Conservation (phyloP, 2,888 invertebrate genomes). For the Tricholauxania praeusta region DNA sequence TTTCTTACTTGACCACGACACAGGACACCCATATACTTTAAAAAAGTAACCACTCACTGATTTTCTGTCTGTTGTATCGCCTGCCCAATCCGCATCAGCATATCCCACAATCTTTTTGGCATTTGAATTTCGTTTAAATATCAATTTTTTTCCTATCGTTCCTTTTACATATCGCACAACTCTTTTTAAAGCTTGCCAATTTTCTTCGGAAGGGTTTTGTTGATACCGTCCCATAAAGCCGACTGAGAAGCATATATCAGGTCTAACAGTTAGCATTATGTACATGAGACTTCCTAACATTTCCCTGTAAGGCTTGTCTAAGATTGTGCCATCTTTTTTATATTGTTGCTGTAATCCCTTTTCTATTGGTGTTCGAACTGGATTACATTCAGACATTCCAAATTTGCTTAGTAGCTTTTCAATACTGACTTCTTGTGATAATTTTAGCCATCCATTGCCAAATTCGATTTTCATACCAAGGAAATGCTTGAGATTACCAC, state of each 20-base stretch:
- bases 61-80: constrained; percentile 35
- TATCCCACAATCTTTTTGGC: background rate
- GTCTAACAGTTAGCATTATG: constrained; percentile 31
- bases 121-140: background rate
- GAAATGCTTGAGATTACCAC: constrained; percentile 29
- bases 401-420: constrained; percentile 34
- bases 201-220: constrained; percentile 26
- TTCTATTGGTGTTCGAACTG: constrained; percentile 30
- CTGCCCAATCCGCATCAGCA: constrained; percentile 34
- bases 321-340: background rate
- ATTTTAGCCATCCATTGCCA: background rate
- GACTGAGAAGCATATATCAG: constrained; percentile 34
- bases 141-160: background rate
- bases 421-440: constrained; percentile 27
- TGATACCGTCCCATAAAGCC: constrained; percentile 37
- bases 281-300: constrained; percentile 31
- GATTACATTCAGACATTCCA: constrained; percentile 41
- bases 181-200: constrained; percentile 16
- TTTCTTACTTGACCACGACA: constrained; percentile 40
- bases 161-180: background rate
- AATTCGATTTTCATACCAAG: constrained; percentile 34
- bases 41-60: constrained; percentile 41
- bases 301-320: too few species aligned
- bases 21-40: constrained; percentile 34
- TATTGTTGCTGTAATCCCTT: constrained; percentile 27